Conservation (phyloP, 2,888 invertebrate genomes). For the Polydrusus tereticollis region DNA sequence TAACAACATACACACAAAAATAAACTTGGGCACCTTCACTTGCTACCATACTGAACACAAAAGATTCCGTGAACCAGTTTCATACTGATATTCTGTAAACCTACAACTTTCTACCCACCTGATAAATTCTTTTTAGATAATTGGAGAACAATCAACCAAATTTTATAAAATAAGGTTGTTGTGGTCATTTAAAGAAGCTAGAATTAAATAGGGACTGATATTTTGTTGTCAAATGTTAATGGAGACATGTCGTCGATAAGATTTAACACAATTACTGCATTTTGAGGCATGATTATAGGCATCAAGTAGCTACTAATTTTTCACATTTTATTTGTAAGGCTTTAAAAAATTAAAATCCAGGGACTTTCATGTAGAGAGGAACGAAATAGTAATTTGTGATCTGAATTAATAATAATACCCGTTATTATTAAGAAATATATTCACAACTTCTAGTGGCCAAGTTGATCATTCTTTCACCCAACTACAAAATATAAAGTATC, state of each 20-base stretch:
- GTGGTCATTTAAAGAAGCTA: not conserved
- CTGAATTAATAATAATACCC: too few species aligned
- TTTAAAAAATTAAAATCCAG: too few species aligned
- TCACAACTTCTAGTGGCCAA: too few species aligned
- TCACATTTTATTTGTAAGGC: too few species aligned
- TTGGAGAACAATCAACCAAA: constrained; percentile 24
- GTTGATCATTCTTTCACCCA: too few species aligned
- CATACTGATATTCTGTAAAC: constrained; percentile 47
- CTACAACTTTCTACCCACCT: constrained; percentile 51
- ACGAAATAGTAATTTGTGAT: too few species aligned
- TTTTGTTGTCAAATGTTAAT: not conserved
- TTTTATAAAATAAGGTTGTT: constrained; percentile 20
- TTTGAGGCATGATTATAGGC: constrained; percentile 47
- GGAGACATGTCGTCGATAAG: constrained; percentile 18
- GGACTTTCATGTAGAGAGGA: too few species aligned
- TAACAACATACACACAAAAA: constrained; percentile 17
- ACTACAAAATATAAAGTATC: too few species aligned
- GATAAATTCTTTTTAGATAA: constrained; percentile 45
- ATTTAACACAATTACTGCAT: constrained; percentile 47
- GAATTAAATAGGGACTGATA: constrained; percentile 3
- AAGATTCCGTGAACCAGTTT: constrained; percentile 52
- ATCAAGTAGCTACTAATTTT: too few species aligned
- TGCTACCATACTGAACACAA: constrained; percentile 27
- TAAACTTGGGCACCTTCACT: constrained; percentile 24
- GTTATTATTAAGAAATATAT: too few species aligned